phyloP scores from a whole-genome alignment of 2,888 invertebrate species.

The Temnothorax unifasciatus region DNA sequence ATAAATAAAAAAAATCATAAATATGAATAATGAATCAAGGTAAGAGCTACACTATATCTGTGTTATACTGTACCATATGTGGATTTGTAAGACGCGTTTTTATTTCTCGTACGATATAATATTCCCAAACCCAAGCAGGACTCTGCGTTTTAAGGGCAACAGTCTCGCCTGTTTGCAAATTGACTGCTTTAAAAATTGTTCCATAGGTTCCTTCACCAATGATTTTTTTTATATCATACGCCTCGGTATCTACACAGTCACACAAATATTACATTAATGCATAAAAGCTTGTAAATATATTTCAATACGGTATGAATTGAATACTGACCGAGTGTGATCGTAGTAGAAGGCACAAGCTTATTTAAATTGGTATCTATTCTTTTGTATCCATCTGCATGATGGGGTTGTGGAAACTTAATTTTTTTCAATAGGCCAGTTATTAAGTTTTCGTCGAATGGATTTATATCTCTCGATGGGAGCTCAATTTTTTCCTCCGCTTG shows the following conservation, averaged over 20 bases:
- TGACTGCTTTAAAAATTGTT: constrained; percentile 91
- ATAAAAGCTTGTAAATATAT: neutral
- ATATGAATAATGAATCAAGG: neutral
- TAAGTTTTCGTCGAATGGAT: constrained; percentile 93
- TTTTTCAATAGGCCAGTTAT: constrained; percentile 90
- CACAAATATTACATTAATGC: neutral
- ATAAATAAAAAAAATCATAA: neutral
- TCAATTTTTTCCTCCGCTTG: constrained; percentile 82
- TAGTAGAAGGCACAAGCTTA: constrained; percentile 85
- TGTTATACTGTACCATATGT: constrained; percentile 81
- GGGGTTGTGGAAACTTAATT: constrained; percentile 90
- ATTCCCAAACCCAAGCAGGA: constrained; percentile 97
- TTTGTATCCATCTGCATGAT: constrained; percentile 86
- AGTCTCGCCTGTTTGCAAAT: constrained; percentile 88
- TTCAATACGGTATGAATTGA: neutral
- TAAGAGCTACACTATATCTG: neutral
- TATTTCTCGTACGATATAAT: constrained; percentile 96
- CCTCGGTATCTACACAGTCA: constrained; percentile 81
- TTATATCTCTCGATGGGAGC: constrained; percentile 86
- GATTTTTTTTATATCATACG: constrained; percentile 88
- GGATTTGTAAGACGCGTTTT: constrained; percentile 90
- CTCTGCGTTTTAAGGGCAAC: constrained; percentile 95
- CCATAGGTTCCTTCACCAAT: constrained; percentile 95
- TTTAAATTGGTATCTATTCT: constrained; percentile 83
- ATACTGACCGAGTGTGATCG: constrained; percentile 84